Conservation (phyloP, 2,113 vertebrate genomes). For the Craseonycteris thonglongyai region DNA sequence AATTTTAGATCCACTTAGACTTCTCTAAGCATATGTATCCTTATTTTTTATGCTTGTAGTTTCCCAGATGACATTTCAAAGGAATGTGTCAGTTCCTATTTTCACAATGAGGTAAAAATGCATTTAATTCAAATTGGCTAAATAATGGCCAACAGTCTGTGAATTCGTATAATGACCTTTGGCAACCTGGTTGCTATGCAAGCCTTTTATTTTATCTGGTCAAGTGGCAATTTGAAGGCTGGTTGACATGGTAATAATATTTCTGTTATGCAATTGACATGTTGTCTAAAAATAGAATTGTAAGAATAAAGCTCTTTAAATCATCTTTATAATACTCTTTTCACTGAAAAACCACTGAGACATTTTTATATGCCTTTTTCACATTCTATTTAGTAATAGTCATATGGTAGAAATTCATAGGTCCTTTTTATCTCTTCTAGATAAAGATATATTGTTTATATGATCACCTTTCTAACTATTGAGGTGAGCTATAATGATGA, state of each 20-base stretch:
- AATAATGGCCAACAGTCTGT: neutral
- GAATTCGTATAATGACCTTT: neutral
- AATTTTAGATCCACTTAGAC: neutral
- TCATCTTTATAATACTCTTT: conserved; percentile 11
- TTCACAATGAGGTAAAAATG: neutral
- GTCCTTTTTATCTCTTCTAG: neutral
- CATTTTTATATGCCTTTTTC: neutral
- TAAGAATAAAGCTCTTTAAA: neutral
- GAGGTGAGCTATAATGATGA: neutral
- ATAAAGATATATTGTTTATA: neutral
- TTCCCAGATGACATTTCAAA: neutral
- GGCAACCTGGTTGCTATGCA: neutral
- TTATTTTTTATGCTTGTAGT: neutral
- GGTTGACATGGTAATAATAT: conserved; percentile 27
- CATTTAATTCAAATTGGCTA: neutral
- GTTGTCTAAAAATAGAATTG: conserved; percentile 12
- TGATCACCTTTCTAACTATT: neutral
- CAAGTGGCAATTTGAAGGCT: conserved; percentile 26
- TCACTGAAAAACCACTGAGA: neutral
- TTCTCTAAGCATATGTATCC: neutral
- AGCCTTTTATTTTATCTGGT: conserved; percentile 22
- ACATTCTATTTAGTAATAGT: neutral
- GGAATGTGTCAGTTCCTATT: neutral
- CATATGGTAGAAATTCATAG: neutral
- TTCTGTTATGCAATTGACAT: conserved; percentile 29